Conservation (phyloP, 2,113 vertebrate species). For the Herpetotheres cachinnans region DNA sequence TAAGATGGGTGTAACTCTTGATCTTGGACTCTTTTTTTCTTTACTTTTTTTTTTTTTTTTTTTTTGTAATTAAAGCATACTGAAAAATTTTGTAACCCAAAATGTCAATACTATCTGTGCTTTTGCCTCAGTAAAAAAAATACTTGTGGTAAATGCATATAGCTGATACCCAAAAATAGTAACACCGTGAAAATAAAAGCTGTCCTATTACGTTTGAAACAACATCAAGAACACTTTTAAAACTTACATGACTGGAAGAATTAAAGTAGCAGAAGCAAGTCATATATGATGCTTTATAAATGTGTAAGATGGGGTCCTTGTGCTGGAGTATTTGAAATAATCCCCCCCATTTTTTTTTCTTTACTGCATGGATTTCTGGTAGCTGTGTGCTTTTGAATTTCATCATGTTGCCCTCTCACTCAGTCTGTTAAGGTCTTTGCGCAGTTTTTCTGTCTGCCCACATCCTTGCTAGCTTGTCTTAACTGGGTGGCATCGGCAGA, state of each 20-base stretch:
- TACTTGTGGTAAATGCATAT: fast-evolving
- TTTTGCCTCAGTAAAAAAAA: background rate
- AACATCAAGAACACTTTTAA: background rate
- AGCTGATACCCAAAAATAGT: background rate
- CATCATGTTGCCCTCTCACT: background rate
- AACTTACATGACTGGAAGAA: background rate
- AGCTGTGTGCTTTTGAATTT: background rate
- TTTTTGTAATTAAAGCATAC: background rate
- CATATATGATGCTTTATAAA: background rate
- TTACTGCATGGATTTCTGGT: background rate
- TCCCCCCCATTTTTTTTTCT: background rate
- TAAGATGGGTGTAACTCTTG: constrained; percentile 33
- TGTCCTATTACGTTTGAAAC: background rate
- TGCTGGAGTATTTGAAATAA: background rate
- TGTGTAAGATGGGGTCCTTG: background rate
- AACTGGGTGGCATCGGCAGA: background rate
- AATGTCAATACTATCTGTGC: background rate
- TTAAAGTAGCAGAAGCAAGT: background rate
- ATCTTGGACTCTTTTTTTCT: background rate
- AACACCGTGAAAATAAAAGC: background rate
- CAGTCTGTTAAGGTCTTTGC: background rate
- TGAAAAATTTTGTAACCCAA: background rate
- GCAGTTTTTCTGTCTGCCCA: background rate
- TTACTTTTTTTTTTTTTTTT: background rate
- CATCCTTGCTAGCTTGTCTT: background rate